Evolutionary conservation across 2,797 vertebrate genomes (phyloP), one percentile per base, ranked within the genome.

Genomic region (Ctenochaetus hawaiiensis): DNA sequence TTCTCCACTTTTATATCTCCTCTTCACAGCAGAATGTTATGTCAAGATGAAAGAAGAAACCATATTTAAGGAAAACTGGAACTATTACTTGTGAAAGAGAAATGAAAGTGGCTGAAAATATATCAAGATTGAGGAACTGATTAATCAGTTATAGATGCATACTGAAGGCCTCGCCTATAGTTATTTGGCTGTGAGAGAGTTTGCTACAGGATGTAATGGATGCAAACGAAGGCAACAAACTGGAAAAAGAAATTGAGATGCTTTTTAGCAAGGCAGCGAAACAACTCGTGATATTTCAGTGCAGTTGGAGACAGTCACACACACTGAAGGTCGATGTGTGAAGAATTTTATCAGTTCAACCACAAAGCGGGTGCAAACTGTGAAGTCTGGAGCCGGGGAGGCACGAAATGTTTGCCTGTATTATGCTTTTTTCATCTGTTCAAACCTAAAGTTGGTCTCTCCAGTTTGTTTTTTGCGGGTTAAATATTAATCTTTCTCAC

Each of bases 321-420:
- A 44, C 41, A 41, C 22, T 22, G 39, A 67, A 49, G 22, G 22
- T 44, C 20, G 59, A 78, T 44, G 59, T 69, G 72, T 0, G 1
- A 69, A 54, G 62, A 64, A 75, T 75, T 65, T 56, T 8, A 53
- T 64, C 61, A 72, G 73, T 59, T 81, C 69, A 47, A 30, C 52
- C 22, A 56, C n/a, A 3, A 66, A 69, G 18, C 11, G 10, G 23
- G 30, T 8, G 44, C 18, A 72, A 30, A 39, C 57, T 58, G 26
- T 60, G 58, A 67, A 58, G 56, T 48, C 63, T 79, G 47, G 57
- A 48, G 13, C 26, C 60, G 13, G 7, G 2, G 22, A 65, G 22
- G n/a, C 63, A 58, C 5, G 6, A 39, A 60, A 51, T 45, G 57
- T 77, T 54, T 44, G 10, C 30, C 44, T 64, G 60, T 26, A 23